Percentiles rank a stretch among this genome's conserved stretches.
phyloP scores from a whole-genome alignment of 2,113 vertebrate species.

The Chionis minor region DNA sequence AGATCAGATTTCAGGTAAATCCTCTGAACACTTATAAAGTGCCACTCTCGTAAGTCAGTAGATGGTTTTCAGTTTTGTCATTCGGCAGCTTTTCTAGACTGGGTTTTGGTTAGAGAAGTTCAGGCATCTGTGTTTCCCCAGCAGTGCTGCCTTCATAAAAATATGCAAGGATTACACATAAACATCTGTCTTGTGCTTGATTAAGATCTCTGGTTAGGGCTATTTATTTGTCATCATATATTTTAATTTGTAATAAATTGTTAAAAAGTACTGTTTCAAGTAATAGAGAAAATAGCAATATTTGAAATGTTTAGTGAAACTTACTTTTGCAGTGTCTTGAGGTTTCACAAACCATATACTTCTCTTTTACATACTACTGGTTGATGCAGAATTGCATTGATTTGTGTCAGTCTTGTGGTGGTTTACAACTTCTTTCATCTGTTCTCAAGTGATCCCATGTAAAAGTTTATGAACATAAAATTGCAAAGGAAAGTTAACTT shows the following conservation, averaged over 20 bases:
- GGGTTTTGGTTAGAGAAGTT: not conserved
- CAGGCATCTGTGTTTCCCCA: not conserved
- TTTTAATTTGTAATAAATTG: not conserved
- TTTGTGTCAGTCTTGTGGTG: not conserved
- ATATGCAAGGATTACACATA: rapidly evolving
- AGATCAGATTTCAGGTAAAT: not conserved
- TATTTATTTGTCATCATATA: not conserved
- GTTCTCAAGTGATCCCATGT: not conserved
- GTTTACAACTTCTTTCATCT: not conserved
- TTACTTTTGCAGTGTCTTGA: not conserved
- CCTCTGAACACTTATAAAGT: not conserved
- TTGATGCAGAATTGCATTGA: not conserved
- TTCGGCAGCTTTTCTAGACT: not conserved
- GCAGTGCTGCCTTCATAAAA: not conserved
- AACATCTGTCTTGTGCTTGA: not conserved
- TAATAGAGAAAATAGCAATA: not conserved
- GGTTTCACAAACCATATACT: not conserved
- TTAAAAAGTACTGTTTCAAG: not conserved
- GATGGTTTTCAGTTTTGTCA: not conserved
- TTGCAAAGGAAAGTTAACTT: not conserved
- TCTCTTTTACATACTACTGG: not conserved
- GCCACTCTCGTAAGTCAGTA: not conserved
- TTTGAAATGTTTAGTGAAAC: not conserved
- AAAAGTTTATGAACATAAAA: not conserved
- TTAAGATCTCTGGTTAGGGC: not conserved